Conservation (phyloP, 2,888 invertebrate genomes). For the Nesidiocoris tenuis region DNA sequence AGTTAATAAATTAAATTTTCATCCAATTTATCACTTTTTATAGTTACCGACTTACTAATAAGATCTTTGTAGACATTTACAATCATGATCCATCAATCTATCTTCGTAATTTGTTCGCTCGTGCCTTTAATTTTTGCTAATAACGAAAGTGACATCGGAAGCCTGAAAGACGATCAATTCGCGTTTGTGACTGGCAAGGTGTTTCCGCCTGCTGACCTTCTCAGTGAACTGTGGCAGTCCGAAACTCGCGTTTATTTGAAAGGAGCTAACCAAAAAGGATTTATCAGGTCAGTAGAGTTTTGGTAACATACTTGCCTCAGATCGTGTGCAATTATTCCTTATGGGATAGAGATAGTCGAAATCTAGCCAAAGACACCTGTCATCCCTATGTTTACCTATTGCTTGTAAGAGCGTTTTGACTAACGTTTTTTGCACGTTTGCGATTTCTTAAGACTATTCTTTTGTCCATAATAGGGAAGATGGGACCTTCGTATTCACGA, state of each 20-base stretch:
- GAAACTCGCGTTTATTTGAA: constrained; percentile 79
- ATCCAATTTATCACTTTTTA: too few species aligned
- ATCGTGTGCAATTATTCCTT: too few species aligned
- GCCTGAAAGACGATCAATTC: constrained; percentile 40
- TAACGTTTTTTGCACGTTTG: too few species aligned
- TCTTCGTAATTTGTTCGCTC: background rate
- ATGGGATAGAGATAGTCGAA: too few species aligned
- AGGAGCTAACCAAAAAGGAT: constrained; percentile 84
- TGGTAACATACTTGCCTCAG: too few species aligned
- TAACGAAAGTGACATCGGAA: constrained; percentile 24
- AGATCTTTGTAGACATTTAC: too few species aligned
- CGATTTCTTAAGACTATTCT: too few species aligned
- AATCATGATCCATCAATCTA: background rate
- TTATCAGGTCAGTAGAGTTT: constrained; percentile 65
- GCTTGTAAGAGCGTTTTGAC: too few species aligned
- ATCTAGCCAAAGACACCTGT: too few species aligned
- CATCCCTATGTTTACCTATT: too few species aligned
- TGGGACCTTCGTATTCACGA: constrained; percentile 84
- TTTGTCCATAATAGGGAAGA: constrained; percentile 84
- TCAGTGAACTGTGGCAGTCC: constrained; percentile 65
- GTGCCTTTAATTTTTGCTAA: background rate
- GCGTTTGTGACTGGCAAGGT: constrained; percentile 62
- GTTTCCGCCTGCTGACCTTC: constrained; percentile 64
- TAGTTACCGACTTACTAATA: too few species aligned
- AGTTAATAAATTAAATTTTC: too few species aligned